These are phyloP conservation scores for Collichthys lucidus DNA, from an alignment of 2,113 vertebrate species.

Conservation along the genomic window DNA sequence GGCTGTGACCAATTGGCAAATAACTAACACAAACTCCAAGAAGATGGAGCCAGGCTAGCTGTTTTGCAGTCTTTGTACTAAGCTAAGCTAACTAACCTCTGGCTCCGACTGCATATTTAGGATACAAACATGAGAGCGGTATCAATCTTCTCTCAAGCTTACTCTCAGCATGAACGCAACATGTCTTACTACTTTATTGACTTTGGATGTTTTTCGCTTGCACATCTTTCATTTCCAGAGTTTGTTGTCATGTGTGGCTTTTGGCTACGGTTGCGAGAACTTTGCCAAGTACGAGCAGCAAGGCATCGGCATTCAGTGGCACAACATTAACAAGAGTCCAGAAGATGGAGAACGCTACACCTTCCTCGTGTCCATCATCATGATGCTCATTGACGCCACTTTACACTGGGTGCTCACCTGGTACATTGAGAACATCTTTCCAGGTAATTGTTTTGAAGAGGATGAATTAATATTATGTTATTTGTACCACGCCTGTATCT, in stretches of 20 bases:
- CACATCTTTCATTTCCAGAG: conserved; percentile 83
- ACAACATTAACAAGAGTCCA: conserved; percentile 89
- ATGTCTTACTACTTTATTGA: not conserved
- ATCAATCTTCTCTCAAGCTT: not conserved
- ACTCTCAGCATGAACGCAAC: too few relatives aligned
- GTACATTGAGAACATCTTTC: conserved; percentile 97
- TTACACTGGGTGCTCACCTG: conserved; percentile 93
- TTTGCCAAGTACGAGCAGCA: conserved; percentile 94
- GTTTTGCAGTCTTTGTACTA: not conserved
- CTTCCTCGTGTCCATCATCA: conserved; percentile 88
- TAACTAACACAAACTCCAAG: too few relatives aligned
- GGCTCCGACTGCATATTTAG: not conserved
- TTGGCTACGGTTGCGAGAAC: conserved; percentile 95
- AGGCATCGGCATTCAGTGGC: conserved; percentile 95
- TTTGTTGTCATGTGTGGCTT: conserved; percentile 94
- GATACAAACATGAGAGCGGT: not conserved
- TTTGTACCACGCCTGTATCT: not conserved
- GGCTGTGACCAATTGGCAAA: not conserved
- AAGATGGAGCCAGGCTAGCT: too few relatives aligned
- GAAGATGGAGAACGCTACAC: conserved; percentile 89
- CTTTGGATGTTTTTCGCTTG: not conserved
- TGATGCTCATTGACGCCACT: conserved; percentile 92
- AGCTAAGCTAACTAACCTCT: not conserved
- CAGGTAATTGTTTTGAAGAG: conserved; percentile 84
- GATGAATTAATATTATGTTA: not conserved